These are phyloP conservation scores for Parus major DNA, from an alignment of 2,113 vertebrate genomes.

Conservation along the genomic window DNA sequence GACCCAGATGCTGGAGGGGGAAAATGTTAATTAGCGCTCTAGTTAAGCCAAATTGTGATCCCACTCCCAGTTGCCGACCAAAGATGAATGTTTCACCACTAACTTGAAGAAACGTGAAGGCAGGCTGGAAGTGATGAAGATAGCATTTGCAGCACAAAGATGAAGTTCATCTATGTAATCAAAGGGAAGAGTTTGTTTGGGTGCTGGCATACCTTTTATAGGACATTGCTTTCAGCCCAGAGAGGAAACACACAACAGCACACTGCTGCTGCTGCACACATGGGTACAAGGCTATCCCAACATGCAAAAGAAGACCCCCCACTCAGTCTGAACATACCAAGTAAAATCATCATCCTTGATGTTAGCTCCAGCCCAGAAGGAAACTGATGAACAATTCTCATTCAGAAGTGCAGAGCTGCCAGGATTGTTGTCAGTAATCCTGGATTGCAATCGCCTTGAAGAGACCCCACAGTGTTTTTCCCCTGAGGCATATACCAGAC, in stretches of 20 bases:
- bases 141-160: background rate
- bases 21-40: constrained; percentile 43
- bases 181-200: background rate
- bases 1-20: background rate
- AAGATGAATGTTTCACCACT: background rate
- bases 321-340: background rate
- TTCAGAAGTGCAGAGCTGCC: background rate
- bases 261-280: background rate
- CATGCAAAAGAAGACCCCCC: background rate
- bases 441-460: background rate
- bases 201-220: background rate
- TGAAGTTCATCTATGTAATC: background rate
- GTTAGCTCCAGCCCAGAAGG: background rate
- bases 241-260: background rate
- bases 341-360: background rate
- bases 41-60: constrained; percentile 16
- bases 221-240: background rate
- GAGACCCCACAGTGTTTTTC: background rate
- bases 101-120: background rate
- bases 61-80: fast-evolving
- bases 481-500: background rate
- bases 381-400: background rate
- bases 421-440: background rate
- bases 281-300: background rate
- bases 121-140: background rate